Evolutionary conservation across 1,140 invertebrate species (phyloP), one percentile per base, ranked within the genome.

Genomic region (Diploscapter pachys): DNA sequence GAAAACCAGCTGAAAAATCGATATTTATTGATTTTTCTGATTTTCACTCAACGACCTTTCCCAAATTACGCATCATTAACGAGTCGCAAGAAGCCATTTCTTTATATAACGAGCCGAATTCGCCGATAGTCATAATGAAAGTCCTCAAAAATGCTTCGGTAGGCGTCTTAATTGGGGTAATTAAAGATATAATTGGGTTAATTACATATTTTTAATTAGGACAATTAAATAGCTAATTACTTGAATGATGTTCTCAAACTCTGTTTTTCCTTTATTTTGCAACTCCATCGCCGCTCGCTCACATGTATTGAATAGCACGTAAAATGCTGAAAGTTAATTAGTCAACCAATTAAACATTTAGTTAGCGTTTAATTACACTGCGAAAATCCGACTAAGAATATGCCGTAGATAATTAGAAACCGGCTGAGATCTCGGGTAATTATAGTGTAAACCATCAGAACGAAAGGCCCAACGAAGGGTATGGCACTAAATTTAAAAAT

Each of bases 371-470:
- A 57, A 57, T 81, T 89, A 92, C 92, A 92, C 91, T 98, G 95
- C n/a, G 96, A 95, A 85, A 98, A 98, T 76, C 95, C 95, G 90
- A 97, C 91, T 0, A 98, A 92, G 84, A 98, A 98, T 0, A 98
- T 93, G 61, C 93, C 87, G 86, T 97, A 98, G 82, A 98, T 98
- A 53, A 91, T 92, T 56, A 95, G 93, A 87, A 98, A 98, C 80
- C 95, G 89, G 4, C 97, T 87, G 9, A 98, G 86, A 88, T 98
- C 96, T 75, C 93, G 94, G 89, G 92, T 92, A 13, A 98, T 92
- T 93, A 98, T 98, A 78, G 93, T 90, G 87, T 98, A 98, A 79
- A 98, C 96, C 95, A 98, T 98, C 67, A 96, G 93, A 4, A 98
- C 95, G 90, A 98, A 97, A 4, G 95, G 95, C 2, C 95, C 95